Base-by-base conservation (phyloP, 2,113 vertebrate species). In the Thymallus thymallus region DNA sequence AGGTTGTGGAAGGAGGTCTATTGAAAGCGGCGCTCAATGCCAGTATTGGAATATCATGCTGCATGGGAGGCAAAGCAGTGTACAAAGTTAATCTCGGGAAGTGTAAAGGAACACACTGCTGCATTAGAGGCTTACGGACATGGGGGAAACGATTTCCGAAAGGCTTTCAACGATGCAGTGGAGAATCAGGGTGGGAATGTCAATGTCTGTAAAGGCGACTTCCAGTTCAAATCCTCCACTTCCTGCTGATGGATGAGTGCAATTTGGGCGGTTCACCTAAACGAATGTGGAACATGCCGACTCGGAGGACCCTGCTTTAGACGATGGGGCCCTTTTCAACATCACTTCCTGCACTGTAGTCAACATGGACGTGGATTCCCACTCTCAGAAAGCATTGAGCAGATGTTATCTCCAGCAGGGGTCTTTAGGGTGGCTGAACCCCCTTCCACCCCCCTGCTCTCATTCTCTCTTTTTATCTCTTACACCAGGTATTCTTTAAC, bases 181-280 rank as follows among this genome's bases (percentile, higher is more conserved):
- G 3, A 80, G 18, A 80, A 5, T 1, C n/a, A 32, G 68, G 87
- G 88, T 2, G 51, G 0, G 5, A 88, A 89, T 29, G 10, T 0
- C 0, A 81, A 41, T 29, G 77, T 35, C 2, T 91, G 91, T 32
- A 65, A 73, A 45, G 18, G 77, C 0, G 0, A 80, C 2, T 92
- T 92, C 80, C 68, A 75, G 22, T 91, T 86, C 70, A 92, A 91
- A 79, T 82, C 90, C 62, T 93, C 45, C 86, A 92, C 71, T 92
- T 92, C 71, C 80, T 92, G 32, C 77, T 93, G 2, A 88, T 76
- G 77, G 90, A 91, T 76, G 60, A 1, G 76, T 92, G 48, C 87
- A 85, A 74, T 78, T 94, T 46, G 71, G 88, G 20, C 62, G 22
- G n/a, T 94, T 93, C 73, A 14, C 20, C 0, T 1, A 0, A 1